These are phyloP conservation scores for Protodeltote pygarga DNA, from an alignment of 2,888 invertebrate genomes.

Conservation along the genomic window DNA sequence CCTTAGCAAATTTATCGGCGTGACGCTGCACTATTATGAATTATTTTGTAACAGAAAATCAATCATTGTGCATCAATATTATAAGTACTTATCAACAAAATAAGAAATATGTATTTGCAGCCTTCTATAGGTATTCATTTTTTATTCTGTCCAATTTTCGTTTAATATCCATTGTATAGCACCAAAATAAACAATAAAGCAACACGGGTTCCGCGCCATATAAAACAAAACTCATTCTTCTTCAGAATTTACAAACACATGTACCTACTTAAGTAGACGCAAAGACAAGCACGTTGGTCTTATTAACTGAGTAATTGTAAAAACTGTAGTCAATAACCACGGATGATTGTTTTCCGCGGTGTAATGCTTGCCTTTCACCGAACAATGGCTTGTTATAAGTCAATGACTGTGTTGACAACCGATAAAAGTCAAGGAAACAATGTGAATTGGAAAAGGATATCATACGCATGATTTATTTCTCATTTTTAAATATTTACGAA, in stretches of 20 bases:
- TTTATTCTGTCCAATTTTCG: too few relatives aligned
- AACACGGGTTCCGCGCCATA: slow-evolving; percentile 2
- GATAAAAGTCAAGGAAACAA: slow-evolving; percentile 55
- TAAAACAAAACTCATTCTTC: slow-evolving; percentile 31
- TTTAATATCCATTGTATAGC: not conserved
- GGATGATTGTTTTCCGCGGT: slow-evolving; percentile 59
- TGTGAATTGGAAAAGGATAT: slow-evolving; percentile 39
- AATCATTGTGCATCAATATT: too few relatives aligned
- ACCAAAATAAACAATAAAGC: slow-evolving; percentile 4
- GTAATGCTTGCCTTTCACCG: slow-evolving; percentile 56
- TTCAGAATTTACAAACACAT: slow-evolving; percentile 52
- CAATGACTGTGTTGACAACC: slow-evolving; percentile 47
- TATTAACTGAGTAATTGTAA: slow-evolving; percentile 56
- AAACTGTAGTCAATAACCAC: slow-evolving; percentile 55
- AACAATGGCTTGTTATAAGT: slow-evolving; percentile 68
- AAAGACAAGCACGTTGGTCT: slow-evolving; percentile 45
- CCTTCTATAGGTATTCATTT: too few relatives aligned
- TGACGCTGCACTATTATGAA: too few relatives aligned
- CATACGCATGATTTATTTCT: slow-evolving; percentile 25
- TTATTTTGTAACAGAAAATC: too few relatives aligned
- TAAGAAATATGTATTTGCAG: too few relatives aligned
- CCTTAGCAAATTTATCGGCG: too few relatives aligned
- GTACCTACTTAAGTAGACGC: slow-evolving; percentile 11
- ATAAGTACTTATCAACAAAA: too few relatives aligned
- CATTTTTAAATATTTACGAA: slow-evolving; percentile 29